Evolutionary conservation across 2,113 vertebrate species (phyloP).

Genomic region (Tonatia bakeri): DNA sequence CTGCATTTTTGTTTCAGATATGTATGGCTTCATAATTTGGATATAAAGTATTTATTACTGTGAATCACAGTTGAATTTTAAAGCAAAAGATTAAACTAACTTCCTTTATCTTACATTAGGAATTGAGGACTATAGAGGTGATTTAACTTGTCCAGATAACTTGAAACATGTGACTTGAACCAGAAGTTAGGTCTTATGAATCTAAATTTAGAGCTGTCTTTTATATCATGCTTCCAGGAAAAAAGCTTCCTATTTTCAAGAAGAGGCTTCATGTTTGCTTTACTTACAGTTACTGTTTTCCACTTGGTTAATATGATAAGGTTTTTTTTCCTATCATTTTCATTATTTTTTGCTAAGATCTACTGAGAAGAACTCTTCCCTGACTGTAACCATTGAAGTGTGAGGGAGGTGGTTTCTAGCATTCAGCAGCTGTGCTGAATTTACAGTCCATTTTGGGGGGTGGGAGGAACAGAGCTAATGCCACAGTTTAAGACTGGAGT

Average conservation of each 20-base stretch:
- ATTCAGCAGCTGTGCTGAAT: not conserved
- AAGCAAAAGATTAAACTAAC: not conserved
- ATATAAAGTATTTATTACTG: constrained; percentile 16
- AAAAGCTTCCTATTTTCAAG: not conserved
- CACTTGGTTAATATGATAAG: not conserved
- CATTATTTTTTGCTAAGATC: not conserved
- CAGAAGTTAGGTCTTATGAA: not conserved
- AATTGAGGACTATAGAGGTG: not conserved
- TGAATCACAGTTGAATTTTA: constrained; percentile 1
- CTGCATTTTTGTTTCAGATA: not conserved
- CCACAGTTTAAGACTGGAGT: not conserved
- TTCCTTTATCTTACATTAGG: not conserved
- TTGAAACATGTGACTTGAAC: not conserved
- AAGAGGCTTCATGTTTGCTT: not conserved
- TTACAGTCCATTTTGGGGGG: not conserved
- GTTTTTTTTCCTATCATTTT: not conserved
- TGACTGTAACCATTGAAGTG: not conserved
- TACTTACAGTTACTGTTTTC: constrained; percentile 1
- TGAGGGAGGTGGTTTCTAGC: not conserved
- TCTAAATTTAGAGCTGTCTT: not conserved
- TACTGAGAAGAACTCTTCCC: not conserved
- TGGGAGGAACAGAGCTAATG: not conserved
- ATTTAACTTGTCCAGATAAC: not conserved
- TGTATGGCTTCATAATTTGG: not conserved
- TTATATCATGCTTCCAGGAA: not conserved